A percentile compares a stretch with the other conserved stretches of the same genome.
Evolutionary conservation across 2,888 invertebrate species (phyloP).

Genomic region (Tridacna gigas): DNA sequence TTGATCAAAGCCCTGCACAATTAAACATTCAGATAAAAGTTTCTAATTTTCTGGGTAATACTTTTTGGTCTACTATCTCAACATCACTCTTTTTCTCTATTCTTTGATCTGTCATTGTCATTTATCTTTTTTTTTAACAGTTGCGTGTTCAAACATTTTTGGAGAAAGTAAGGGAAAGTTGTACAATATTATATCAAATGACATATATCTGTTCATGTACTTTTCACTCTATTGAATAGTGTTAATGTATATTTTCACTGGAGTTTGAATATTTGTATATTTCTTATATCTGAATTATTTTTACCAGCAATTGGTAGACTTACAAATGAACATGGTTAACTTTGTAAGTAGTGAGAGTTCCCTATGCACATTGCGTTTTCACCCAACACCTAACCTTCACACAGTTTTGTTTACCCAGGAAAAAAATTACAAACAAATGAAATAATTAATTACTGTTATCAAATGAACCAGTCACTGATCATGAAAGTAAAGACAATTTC

Average conservation of each 20-base stretch:
- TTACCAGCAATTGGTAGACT: conserved; percentile 22
- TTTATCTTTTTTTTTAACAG: neutral
- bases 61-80: too few relatives aligned
- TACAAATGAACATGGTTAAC: conserved; percentile 29
- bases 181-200: neutral
- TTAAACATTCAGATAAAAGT: too few relatives aligned
- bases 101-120: too few relatives aligned
- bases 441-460: too few relatives aligned
- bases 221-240: neutral
- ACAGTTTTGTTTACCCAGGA: neutral
- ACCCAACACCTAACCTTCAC: neutral
- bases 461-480: too few relatives aligned
- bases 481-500: too few relatives aligned
- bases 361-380: neutral
- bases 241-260: neutral
- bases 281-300: neutral
- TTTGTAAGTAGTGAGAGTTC: conserved; percentile 21
- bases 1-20: too few relatives aligned
- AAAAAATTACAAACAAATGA: too few relatives aligned
- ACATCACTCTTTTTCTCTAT: too few relatives aligned
- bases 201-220: neutral
- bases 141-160: neutral
- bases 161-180: conserved; percentile 3
- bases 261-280: neutral
- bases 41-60: too few relatives aligned